Conservation (phyloP, 2,797 vertebrate genomes). For the Sylvilagus floridanus region DNA sequence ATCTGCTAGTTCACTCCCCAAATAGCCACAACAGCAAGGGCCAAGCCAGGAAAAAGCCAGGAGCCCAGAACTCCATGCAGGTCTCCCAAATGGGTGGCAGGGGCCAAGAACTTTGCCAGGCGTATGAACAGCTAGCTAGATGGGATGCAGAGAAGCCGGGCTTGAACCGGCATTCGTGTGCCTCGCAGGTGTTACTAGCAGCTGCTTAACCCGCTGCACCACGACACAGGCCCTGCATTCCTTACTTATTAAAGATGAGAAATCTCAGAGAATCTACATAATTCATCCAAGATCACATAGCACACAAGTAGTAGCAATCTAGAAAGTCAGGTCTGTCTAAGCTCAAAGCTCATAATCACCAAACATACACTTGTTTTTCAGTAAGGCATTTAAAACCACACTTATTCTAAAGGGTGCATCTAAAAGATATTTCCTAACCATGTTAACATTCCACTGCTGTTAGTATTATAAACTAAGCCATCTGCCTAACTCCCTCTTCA, state of each 20-base stretch:
- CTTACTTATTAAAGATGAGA: constrained; percentile 20
- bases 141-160: too few species aligned
- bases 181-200: too few species aligned
- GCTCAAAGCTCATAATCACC: background rate
- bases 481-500: background rate
- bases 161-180: too few species aligned
- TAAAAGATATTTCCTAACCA: background rate
- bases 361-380: background rate
- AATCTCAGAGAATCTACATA: background rate
- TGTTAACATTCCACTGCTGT: background rate
- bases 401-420: background rate
- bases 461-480: constrained; percentile 31
- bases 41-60: too few species aligned
- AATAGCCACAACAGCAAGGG: too few species aligned
- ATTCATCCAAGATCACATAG: background rate
- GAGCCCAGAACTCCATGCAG: too few species aligned
- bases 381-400: background rate
- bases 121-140: too few species aligned
- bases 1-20: too few species aligned
- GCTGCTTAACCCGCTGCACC: too few species aligned
- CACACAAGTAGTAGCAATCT: background rate
- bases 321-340: background rate
- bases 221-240: background rate
- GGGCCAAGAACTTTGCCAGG: too few species aligned
- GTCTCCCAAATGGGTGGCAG: too few species aligned